Conservation (phyloP, 2,797 vertebrate species). For the Eulemur coronatus region DNA sequence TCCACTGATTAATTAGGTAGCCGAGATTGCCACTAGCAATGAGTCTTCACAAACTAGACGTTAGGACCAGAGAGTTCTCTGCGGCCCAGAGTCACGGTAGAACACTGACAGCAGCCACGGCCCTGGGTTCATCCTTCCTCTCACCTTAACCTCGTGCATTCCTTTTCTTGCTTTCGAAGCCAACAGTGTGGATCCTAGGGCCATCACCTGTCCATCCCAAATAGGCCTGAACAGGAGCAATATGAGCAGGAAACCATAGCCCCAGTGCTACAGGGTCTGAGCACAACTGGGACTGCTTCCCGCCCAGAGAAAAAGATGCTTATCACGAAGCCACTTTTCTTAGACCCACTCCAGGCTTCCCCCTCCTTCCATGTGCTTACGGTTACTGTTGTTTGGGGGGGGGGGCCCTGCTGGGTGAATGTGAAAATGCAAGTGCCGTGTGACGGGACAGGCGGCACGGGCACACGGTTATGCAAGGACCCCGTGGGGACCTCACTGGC, state of each 20-base stretch:
- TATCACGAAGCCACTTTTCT: not conserved
- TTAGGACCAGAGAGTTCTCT: not conserved
- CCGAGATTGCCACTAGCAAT: not conserved
- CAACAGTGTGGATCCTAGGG: too few relatives aligned
- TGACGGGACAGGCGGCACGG: not conserved
- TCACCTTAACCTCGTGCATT: not conserved
- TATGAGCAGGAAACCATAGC: accelerated
- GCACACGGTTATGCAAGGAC: accelerated
- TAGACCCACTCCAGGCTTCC: accelerated
- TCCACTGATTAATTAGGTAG: not conserved
- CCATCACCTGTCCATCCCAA: not conserved
- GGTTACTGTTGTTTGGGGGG: not conserved
- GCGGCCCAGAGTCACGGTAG: accelerated
- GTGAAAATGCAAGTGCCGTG: not conserved
- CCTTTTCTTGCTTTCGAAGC: not conserved
- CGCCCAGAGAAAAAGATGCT: not conserved
- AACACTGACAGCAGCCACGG: not conserved
- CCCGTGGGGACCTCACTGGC: not conserved
- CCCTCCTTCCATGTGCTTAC: not conserved
- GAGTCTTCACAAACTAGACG: not conserved
- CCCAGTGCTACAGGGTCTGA: accelerated
- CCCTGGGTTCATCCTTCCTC: too few relatives aligned
- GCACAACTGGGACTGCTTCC: not conserved
- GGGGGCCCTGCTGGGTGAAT: accelerated
- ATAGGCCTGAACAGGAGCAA: not conserved